phyloP scores from a whole-genome alignment of 2,888 invertebrate genomes.

The Amphipyra berbera region DNA sequence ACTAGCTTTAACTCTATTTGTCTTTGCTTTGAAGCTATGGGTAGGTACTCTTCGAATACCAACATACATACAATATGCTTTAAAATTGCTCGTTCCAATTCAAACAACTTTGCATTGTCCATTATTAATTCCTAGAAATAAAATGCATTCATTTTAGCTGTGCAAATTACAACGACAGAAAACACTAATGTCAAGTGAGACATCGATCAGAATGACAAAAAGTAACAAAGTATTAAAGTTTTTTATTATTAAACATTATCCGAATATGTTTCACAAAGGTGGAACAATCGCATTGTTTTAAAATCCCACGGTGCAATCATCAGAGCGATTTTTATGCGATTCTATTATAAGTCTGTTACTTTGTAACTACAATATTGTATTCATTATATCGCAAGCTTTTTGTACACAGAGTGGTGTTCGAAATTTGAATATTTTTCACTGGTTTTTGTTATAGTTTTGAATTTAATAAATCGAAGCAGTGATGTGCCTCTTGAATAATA shows the following conservation, averaged over 20 bases:
- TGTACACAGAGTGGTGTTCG: constrained; percentile 31
- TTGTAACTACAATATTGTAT: constrained; percentile 54
- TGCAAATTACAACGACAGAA: constrained; percentile 16
- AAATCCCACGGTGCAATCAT: constrained; percentile 71
- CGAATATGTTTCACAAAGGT: constrained; percentile 61
- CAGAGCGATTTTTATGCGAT: constrained; percentile 55
- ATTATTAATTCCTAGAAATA: constrained; percentile 16
- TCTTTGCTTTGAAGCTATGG: constrained; percentile 2
- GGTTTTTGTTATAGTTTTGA: constrained; percentile 3
- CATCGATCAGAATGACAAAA: constrained; percentile 46
- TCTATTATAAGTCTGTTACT: constrained; percentile 52
- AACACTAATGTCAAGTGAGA: constrained; percentile 32
- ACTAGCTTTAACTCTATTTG: constrained; percentile 32
- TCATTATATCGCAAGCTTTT: constrained; percentile 47
- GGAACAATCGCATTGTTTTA: constrained; percentile 70
- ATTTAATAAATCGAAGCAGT: background rate
- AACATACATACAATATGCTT: too few species aligned
- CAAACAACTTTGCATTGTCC: background rate
- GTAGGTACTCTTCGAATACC: background rate
- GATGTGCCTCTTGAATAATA: too few species aligned
- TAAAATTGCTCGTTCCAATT: too few species aligned
- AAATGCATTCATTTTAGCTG: constrained; percentile 7
- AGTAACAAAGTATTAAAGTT: constrained; percentile 40
- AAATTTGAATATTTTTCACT: constrained; percentile 40
- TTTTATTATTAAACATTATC: constrained; percentile 60